phyloP scores from a whole-genome alignment of 1,140 invertebrate species.

The Telenomus remus region DNA sequence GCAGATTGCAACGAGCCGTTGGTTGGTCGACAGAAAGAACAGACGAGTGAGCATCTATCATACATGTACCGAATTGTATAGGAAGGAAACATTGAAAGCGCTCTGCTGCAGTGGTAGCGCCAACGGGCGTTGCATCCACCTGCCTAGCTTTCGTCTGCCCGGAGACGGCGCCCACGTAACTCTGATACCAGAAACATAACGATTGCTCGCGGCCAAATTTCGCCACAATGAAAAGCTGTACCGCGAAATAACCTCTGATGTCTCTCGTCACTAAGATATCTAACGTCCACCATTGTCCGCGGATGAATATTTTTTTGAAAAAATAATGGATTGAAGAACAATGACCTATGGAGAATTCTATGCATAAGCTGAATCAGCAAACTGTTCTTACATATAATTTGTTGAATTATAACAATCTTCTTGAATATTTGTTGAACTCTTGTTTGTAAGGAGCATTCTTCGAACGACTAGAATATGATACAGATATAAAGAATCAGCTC shows the following conservation, averaged over 20 bases:
- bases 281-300: conserved; percentile 41
- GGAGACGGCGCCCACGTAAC: conserved; percentile 46
- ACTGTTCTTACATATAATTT: background rate
- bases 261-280: conserved; percentile 41
- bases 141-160: conserved; percentile 43
- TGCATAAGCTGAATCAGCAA: conserved; percentile 13
- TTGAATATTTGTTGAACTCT: too few relatives aligned
- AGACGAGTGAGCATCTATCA: conserved; percentile 4
- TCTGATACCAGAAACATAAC: conserved; percentile 56
- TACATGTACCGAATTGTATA: conserved; percentile 33
- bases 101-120: conserved; percentile 51
- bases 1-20: conserved; percentile 34
- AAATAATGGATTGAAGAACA: conserved; percentile 38
- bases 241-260: conserved; percentile 44
- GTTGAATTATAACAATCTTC: too few relatives aligned
- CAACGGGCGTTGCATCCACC: conserved; percentile 54
- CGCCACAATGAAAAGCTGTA: conserved; percentile 56
- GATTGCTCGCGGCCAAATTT: conserved; percentile 45
- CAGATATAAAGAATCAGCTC: too few relatives aligned
- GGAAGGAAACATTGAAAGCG: conserved; percentile 50
- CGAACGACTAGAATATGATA: too few relatives aligned
- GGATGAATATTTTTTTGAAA: conserved; percentile 22
- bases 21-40: conserved; percentile 17
- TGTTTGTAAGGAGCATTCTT: too few relatives aligned
- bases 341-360: conserved; percentile 25